Evolutionary conservation across 2,888 invertebrate species (phyloP).

Genomic region (Ormyrus labotus): DNA sequence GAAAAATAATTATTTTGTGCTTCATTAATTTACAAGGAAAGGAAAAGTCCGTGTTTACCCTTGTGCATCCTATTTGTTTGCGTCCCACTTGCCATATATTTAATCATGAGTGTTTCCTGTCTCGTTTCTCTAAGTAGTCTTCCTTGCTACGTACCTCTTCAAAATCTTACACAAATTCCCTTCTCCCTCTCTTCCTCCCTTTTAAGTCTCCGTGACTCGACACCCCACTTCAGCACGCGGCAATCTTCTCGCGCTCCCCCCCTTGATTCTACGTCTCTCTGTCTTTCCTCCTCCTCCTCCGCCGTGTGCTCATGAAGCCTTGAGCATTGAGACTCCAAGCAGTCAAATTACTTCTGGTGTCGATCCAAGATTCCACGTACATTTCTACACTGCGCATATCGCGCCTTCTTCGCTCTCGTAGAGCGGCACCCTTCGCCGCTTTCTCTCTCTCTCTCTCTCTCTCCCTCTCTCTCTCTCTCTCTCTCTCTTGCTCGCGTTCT

Average conservation of each 20-base stretch:
- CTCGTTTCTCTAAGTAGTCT: no score
- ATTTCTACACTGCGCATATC: slow-evolving; percentile 12
- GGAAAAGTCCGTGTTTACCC: not conserved
- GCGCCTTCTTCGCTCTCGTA: not conserved
- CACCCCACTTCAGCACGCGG: no score
- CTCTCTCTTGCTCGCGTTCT: not conserved
- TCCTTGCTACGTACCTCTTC: not conserved
- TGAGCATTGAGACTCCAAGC: not conserved
- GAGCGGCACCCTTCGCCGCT: not conserved
- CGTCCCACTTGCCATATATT: not conserved
- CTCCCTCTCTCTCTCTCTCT: not conserved
- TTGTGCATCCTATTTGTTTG: not conserved
- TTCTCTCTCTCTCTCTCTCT: not conserved
- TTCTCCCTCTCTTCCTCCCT: not conserved
- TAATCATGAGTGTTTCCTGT: no score
- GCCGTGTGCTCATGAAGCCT: not conserved
- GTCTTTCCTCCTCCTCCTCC: no score
- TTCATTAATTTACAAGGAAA: not conserved
- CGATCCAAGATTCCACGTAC: slow-evolving; percentile 10
- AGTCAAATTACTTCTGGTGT: slow-evolving; percentile 40
- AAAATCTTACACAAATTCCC: slow-evolving; percentile 37
- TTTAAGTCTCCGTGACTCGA: no score
- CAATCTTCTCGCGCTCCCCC: no score
- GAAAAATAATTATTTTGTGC: no score
- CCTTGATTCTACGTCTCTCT: not conserved